phyloP scores from a whole-genome alignment of 2,113 vertebrate species.

The Cranoglanis bouderius region DNA sequence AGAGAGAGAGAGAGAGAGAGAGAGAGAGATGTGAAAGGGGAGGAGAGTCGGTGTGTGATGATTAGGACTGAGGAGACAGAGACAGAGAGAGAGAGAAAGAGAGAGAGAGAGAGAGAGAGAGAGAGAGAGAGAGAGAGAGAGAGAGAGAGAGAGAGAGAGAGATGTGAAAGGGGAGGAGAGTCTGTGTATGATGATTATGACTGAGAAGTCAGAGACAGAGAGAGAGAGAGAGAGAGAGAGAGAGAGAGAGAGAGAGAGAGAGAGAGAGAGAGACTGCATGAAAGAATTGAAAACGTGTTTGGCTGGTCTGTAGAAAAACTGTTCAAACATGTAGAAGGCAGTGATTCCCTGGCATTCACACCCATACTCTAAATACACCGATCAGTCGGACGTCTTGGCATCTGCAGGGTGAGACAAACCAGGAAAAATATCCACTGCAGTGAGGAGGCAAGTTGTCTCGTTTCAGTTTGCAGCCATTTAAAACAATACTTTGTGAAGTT shows the following conservation, averaged over 20 bases:
- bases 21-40: conserved; percentile 49
- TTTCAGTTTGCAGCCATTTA: neutral
- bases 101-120: conserved; percentile 52
- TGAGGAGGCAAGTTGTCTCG: neutral
- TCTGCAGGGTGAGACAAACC: neutral
- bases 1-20: conserved; percentile 43
- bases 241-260: conserved; percentile 43
- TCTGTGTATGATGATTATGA: conserved; percentile 59
- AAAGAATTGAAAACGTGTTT: conserved; percentile 61
- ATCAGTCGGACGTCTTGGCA: neutral
- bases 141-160: conserved; percentile 50
- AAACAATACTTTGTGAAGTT: neutral
- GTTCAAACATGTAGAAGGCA: conserved; percentile 65
- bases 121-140: conserved; percentile 41
- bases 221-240: conserved; percentile 45
- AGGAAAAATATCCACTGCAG: conserved; percentile 6
- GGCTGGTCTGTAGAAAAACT: conserved; percentile 58
- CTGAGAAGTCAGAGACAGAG: conserved; percentile 42
- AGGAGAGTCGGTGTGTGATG: conserved; percentile 58
- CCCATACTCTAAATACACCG: conserved; percentile 19
- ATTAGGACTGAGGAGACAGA: conserved; percentile 56
- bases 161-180: conserved; percentile 55
- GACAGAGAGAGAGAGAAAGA: conserved; percentile 36
- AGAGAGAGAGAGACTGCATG: conserved; percentile 29
- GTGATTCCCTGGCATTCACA: conserved; percentile 33